These are phyloP conservation scores for Ectemnius lituratus DNA, from an alignment of 2,888 invertebrate species.

Conservation along the genomic window DNA sequence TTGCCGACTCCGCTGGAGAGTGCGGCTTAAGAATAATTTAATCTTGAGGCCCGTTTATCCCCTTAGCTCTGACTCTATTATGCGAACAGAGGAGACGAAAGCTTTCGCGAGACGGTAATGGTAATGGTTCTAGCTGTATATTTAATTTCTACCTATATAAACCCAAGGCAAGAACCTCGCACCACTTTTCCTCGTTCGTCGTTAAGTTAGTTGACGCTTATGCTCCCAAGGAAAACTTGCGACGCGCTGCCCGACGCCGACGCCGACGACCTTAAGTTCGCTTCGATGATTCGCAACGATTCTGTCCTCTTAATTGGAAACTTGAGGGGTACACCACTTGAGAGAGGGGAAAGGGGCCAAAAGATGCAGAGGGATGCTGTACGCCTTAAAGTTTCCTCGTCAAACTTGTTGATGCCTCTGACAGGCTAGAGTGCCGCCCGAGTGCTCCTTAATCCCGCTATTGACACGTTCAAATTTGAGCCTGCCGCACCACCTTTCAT, in stretches of 20 bases:
- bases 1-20: constrained; percentile 22
- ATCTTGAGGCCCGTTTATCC: constrained; percentile 54
- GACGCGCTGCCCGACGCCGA: not conserved
- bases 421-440: too few species aligned
- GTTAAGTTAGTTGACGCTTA: too few species aligned
- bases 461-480: too few species aligned
- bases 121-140: not conserved
- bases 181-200: too few species aligned
- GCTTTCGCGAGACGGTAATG: not conserved
- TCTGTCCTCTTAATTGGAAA: constrained; percentile 36
- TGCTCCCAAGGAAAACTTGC: not conserved
- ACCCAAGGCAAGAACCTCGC: too few species aligned
- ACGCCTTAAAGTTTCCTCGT: too few species aligned
- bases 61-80: constrained; percentile 2
- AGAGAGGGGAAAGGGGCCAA: too few species aligned
- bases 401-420: too few species aligned
- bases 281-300: constrained; percentile 24
- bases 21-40: constrained; percentile 60
- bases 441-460: too few species aligned
- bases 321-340: constrained; percentile 17
- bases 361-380: too few species aligned
- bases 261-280: not conserved
- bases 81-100: not conserved
- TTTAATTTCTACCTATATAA: too few species aligned
- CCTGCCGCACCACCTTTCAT: too few species aligned